Conservation (phyloP, 2,113 vertebrate genomes). For the Syngnathus floridae region DNA sequence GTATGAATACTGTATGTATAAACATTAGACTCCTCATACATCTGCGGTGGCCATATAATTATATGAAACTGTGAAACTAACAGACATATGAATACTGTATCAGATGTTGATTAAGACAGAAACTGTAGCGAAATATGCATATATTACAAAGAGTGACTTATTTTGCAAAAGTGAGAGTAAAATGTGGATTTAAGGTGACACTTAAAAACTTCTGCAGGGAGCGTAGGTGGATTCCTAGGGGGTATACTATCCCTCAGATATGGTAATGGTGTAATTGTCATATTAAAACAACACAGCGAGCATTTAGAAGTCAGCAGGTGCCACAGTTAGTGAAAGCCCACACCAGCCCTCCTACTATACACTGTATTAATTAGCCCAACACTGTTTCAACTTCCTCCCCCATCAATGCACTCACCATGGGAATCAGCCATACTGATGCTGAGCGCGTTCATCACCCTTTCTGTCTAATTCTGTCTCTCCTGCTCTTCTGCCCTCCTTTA, state of each 20-base stretch:
- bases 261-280: conserved; percentile 72
- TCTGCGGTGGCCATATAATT: not conserved
- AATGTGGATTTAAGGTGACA: conserved; percentile 54
- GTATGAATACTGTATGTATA: not conserved
- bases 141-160: conserved; percentile 54
- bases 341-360: conserved; percentile 62
- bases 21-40: not conserved
- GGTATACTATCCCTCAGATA: conserved; percentile 68
- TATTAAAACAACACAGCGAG: conserved; percentile 71
- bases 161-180: conserved; percentile 53
- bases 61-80: conserved; percentile 6
- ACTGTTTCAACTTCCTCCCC: conserved; percentile 61
- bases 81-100: conserved; percentile 30
- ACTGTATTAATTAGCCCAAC: conserved; percentile 70
- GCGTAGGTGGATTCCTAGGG: conserved; percentile 60
- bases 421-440: conserved; percentile 55
- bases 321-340: conserved; percentile 66
- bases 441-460: conserved; percentile 47
- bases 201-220: conserved; percentile 63
- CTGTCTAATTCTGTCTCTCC: conserved; percentile 25
- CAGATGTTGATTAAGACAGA: conserved; percentile 42
- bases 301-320: conserved; percentile 73
- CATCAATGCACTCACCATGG: conserved; percentile 54
- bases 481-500: conserved; percentile 34
- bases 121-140: conserved; percentile 36